A percentile compares a stretch with the other conserved stretches of the same genome.
Evolutionary conservation across 2,797 vertebrate species (phyloP).

Genomic region (Heteromormyrus szaboi): DNA sequence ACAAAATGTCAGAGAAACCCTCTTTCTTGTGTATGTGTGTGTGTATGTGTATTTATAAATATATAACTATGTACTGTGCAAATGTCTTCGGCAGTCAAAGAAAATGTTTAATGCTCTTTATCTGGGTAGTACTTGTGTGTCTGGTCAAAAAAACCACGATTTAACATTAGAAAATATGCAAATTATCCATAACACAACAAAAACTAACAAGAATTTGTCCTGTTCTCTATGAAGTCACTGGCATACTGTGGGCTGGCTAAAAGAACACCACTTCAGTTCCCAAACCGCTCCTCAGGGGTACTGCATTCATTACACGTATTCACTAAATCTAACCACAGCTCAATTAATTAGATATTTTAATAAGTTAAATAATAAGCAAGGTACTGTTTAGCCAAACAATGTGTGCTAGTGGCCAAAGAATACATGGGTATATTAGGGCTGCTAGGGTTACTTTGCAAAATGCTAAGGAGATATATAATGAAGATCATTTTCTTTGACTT

Average conservation of each 20-base stretch:
- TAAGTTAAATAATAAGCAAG: background rate
- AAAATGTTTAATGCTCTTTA: background rate
- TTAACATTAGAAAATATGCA: background rate
- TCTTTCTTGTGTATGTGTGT: background rate
- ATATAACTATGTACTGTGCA: background rate
- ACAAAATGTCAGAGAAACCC: background rate
- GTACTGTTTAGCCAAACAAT: background rate
- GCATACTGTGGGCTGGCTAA: background rate
- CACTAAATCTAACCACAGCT: background rate
- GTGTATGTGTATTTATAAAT: background rate
- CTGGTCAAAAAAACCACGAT: background rate
- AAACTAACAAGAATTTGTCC: background rate
- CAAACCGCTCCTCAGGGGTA: background rate
- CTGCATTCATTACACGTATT: background rate
- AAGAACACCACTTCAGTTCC: background rate
- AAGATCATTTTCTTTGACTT: background rate
- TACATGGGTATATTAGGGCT: background rate
- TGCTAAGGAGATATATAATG: background rate
- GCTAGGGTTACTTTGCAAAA: background rate
- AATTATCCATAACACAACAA: background rate
- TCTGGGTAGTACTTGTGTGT: background rate
- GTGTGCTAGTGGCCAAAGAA: background rate
- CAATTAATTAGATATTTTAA: background rate
- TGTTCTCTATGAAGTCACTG: background rate
- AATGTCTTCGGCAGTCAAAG: background rate